Evolutionary conservation across 1,140 invertebrate species (phyloP), one percentile per base, ranked within the genome.

Genomic region (Solen grandis): DNA sequence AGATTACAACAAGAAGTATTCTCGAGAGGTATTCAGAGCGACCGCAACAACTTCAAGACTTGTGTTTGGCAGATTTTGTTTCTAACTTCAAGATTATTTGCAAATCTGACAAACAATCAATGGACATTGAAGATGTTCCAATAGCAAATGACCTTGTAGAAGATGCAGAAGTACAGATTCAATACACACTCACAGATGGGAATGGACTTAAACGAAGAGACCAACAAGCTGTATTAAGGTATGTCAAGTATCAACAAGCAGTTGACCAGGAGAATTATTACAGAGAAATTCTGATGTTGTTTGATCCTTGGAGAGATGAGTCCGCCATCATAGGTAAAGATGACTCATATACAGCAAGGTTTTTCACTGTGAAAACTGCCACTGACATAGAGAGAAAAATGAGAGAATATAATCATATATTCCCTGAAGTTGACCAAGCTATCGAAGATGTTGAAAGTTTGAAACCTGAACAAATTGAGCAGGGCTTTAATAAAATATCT

Each of bases 181-280:
- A 29, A 14, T 2, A 35, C 19, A 2, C 22, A 8, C 1, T 13
- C 22, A 13, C 2, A 63, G 5, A 16, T 14, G 8, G 60, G 38
- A 36, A 36, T 10, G 57, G 29, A 63, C 19, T 29, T 1, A 5
- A 36, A 1, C 35, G 22, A 29, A 63, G 22, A 36, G 19, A 36
- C 8, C 2, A 4, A 35, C 35, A n/a, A 36, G 33, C 60, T 35
- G 60, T 63, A 8, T 63, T 63, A 19, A 3, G 60, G 31, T 63
- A 63, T 35, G 31, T 63, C 10, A 63, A 36, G n/a, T 63, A 63
- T n/a, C 60, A 63, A 63, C 33, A 63, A 36, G 2, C 29, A 5
- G 10, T 63, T 13, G 60, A 63, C 22, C 60, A 63, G n/a, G 60
- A 63, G 22, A 63, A 63, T 35, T 63, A 63, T 29, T 63, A 29